Evolutionary conservation across 2,797 vertebrate genomes (phyloP).

Genomic region (Coranthus polyacanthus): DNA sequence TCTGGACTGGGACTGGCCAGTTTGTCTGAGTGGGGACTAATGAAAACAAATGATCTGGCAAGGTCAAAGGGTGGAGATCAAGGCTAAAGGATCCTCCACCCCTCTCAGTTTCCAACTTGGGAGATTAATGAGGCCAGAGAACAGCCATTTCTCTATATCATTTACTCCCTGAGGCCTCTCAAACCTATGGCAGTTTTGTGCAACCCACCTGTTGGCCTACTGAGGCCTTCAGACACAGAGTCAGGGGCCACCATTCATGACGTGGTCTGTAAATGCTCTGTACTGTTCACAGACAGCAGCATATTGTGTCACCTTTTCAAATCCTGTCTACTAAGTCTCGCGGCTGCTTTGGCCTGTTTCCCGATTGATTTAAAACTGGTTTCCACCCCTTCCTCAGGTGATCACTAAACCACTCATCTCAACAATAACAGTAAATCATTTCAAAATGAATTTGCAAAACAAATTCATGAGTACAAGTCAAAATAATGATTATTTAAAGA

Average conservation of each 20-base stretch:
- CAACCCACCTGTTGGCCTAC: constrained; percentile 84
- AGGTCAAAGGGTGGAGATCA: constrained; percentile 85
- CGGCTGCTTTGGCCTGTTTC: neutral
- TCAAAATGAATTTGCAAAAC: too few species aligned
- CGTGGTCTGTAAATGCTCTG: constrained; percentile 9
- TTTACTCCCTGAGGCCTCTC: constrained; percentile 77
- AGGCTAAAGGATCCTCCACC: constrained; percentile 74
- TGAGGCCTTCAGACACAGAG: constrained; percentile 53
- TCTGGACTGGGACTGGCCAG: constrained; percentile 67
- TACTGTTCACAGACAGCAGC: constrained; percentile 26
- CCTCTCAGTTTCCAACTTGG: constrained; percentile 78
- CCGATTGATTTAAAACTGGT: neutral
- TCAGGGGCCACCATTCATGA: constrained; percentile 43
- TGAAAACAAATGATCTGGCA: constrained; percentile 86
- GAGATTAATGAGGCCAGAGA: constrained; percentile 84
- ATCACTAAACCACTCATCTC: too few species aligned
- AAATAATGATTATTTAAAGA: too few species aligned
- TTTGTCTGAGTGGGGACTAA: constrained; percentile 79
- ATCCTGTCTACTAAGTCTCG: neutral
- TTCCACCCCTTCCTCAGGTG: too few species aligned
- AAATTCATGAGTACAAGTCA: too few species aligned
- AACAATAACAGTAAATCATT: too few species aligned
- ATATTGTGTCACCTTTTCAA: constrained; percentile 2
- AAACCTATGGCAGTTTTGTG: constrained; percentile 49
- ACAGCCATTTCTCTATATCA: constrained; percentile 83